Conservation (phyloP, 2,888 invertebrate species). For the Dolichopus griseipennis region DNA sequence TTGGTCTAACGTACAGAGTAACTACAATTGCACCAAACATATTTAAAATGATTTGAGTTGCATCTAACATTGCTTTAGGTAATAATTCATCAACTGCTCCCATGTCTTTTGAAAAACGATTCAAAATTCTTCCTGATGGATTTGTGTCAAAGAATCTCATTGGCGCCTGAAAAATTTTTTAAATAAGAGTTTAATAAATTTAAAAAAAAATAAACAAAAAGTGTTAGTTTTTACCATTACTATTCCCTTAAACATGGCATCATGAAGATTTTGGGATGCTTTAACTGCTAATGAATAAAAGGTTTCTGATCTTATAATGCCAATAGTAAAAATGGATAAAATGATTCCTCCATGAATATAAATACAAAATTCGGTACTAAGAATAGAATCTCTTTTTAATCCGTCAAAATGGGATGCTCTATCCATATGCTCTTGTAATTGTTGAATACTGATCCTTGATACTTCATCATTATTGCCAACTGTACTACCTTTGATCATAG, state of each 20-base stretch:
- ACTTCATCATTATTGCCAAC: background rate
- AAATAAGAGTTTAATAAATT: background rate
- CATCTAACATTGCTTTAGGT: slow-evolving; percentile 60
- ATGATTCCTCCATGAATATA: slow-evolving; percentile 55
- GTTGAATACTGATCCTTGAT: background rate
- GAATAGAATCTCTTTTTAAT: slow-evolving; percentile 13
- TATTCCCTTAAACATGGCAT: slow-evolving; percentile 55
- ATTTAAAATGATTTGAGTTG: slow-evolving; percentile 47
- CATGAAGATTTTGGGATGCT: slow-evolving; percentile 61
- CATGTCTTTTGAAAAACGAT: slow-evolving; percentile 77
- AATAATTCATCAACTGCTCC: slow-evolving; percentile 70
- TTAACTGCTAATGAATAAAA: slow-evolving; percentile 55
- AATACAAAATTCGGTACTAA: slow-evolving; percentile 46
- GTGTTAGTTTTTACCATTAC: slow-evolving; percentile 18
- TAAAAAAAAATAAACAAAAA: background rate
- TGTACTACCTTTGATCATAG: background rate
- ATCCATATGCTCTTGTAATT: background rate
- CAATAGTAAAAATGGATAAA: slow-evolving; percentile 46
- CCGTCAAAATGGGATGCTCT: background rate
- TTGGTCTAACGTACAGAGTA: slow-evolving; percentile 53
- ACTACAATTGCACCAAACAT: slow-evolving; percentile 52
- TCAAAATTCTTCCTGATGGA: slow-evolving; percentile 68
- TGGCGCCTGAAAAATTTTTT: slow-evolving; percentile 37
- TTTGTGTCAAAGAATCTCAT: slow-evolving; percentile 77
- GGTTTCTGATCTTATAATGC: slow-evolving; percentile 53